A percentile compares a stretch with the other conserved stretches of the same genome.
These are phyloP conservation scores for Sarcophaga carnaria DNA, from an alignment of 2,888 invertebrate species.

Conservation along the genomic window DNA sequence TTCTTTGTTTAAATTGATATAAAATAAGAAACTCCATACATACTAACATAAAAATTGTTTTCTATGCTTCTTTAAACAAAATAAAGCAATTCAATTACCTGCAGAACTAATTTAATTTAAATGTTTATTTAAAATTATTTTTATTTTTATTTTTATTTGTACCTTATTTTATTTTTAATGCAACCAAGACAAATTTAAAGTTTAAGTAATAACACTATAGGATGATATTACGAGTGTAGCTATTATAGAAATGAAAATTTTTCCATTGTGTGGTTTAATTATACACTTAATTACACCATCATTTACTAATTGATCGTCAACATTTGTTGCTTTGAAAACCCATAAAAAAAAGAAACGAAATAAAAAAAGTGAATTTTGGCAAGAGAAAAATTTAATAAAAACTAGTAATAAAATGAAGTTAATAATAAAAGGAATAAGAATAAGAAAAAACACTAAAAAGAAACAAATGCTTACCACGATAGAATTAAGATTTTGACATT, in stretches of 20 bases:
- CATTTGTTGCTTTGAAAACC: conserved; percentile 8
- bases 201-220: neutral
- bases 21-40: too few relatives aligned
- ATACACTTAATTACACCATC: conserved; percentile 48
- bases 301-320: conserved; percentile 55
- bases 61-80: neutral
- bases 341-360: neutral
- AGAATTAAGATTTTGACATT: conserved; percentile 65
- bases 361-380: neutral
- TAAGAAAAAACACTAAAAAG: conserved; percentile 1
- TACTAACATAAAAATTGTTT: neutral
- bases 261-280: conserved; percentile 30
- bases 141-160: neutral
- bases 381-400: neutral
- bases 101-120: conserved; percentile 31
- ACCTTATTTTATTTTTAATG: neutral
- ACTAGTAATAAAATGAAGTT: neutral
- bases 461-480: conserved; percentile 16
- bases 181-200: neutral
- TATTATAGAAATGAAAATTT: conserved; percentile 60
- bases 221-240: neutral
- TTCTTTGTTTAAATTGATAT: too few relatives aligned
- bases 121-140: neutral
- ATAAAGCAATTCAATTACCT: neutral
- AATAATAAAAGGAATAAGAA: conserved; percentile 11